Base-by-base conservation (phyloP, 2,888 invertebrate genomes). In the Orthonychiurus folsomi region DNA sequence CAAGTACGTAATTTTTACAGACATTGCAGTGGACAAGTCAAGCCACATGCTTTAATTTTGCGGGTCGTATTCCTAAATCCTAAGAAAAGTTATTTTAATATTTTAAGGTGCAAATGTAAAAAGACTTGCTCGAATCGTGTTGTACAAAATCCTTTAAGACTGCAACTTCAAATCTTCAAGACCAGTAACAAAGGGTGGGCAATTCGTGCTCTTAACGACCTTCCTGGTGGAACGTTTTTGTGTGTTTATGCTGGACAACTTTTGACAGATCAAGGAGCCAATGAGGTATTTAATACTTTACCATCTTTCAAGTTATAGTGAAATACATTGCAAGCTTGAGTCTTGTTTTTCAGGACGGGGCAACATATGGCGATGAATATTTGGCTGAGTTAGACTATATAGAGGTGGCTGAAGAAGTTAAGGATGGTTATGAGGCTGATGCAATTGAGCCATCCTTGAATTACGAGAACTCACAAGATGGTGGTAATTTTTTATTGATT, bases 301-400 rank as follows among this genome's bases (percentile, higher is more conserved):
- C 24, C 12, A 25, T 25, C 15, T 23, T 54, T 54, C 28, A 21
- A 23, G 53, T 15, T 28, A 50, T 25, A 3, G 2, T 15, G 24
- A 18, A 20, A 48, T 21, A 25, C n/a, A n/a, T n/a, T n/a, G n/a
- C n/a, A n/a, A n/a, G n/a, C n/a, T n/a, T n/a, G n/a, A n/a, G 20
- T 52, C n/a, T 27, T 58, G 20, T 37, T 27, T 25, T 56, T 3
- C 67, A 79, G 77, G 80, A 78, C 66, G 94, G 93, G 0, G 82
- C 88, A 70, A 86, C 87, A 75, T 90, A 88, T 72, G 95, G 95
- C 0, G 96, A 96, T 76, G 95, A 95, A 75, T 99, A 97, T 75
- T 83, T 96, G 60, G 96, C 97, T 0, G 97, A 97, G 76, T 77
- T 99, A 70, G 97, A 99, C 78, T 93, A 94, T 74, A 93, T 97